A percentile compares a stretch with the other conserved stretches of the same genome.
Conservation (phyloP, 2,888 invertebrate species). For the Tetrapedia diversipes region DNA sequence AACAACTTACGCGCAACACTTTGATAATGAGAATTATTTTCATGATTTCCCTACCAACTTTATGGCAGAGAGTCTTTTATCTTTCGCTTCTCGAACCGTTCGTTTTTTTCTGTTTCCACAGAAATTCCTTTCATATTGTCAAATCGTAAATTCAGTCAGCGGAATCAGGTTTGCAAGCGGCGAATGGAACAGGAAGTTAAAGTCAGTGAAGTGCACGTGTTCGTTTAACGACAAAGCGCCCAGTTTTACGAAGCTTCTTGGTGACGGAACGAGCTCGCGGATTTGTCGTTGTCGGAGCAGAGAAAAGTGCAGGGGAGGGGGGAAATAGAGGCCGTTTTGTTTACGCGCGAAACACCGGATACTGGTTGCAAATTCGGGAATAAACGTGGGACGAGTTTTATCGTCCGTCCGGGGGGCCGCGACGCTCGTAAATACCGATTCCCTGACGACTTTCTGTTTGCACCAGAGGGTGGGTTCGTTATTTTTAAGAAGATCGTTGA, state of each 20-base stretch:
- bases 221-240: conserved; percentile 38
- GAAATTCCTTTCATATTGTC: neutral
- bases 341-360: conserved; percentile 4
- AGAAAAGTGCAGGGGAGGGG: neutral
- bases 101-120: neutral
- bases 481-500: conserved; percentile 14
- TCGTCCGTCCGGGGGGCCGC: conserved; percentile 3
- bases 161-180: neutral
- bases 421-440: neutral
- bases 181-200: conserved; percentile 14
- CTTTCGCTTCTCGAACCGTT: too few species aligned
- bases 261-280: neutral
- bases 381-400: conserved; percentile 11
- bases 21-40: too few species aligned
- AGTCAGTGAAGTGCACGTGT: neutral
- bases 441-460: neutral
- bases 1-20: too few species aligned
- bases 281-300: neutral
- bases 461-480: neutral
- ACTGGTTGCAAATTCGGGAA: conserved; percentile 6
- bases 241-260: conserved; percentile 28
- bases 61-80: too few species aligned
- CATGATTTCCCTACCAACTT: too few species aligned
- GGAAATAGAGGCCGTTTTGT: conserved; percentile 9
- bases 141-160: neutral